phyloP scores from a whole-genome alignment of 2,797 vertebrate genomes.

The Sebastes taczanowskii region DNA sequence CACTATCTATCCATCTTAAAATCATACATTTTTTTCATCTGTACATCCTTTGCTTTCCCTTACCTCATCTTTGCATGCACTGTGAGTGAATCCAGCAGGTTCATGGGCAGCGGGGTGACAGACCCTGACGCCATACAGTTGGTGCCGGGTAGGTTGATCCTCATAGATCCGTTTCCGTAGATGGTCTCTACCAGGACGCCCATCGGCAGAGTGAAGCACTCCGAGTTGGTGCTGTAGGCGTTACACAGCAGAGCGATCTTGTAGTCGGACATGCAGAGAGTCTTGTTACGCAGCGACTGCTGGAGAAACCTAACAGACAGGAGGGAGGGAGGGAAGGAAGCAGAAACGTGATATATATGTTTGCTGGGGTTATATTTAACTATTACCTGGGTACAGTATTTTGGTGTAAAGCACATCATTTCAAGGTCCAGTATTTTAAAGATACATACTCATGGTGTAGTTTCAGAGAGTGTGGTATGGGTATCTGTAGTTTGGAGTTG shows the following conservation, averaged over 20 bases:
- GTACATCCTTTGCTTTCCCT: background rate
- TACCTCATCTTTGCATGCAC: constrained; percentile 99
- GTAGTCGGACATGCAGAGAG: constrained; percentile 97
- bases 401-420: background rate
- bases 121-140: constrained; percentile 95
- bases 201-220: constrained; percentile 98
- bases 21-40: background rate
- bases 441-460: constrained; percentile 92
- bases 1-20: background rate
- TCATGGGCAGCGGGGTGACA: constrained; percentile 95
- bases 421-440: background rate
- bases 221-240: constrained; percentile 98
- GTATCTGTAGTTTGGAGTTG: constrained; percentile 96
- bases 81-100: constrained; percentile 96
- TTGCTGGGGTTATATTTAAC: background rate
- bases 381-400: background rate
- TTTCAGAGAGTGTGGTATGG: constrained; percentile 97
- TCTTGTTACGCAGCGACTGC: constrained; percentile 96
- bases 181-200: constrained; percentile 98
- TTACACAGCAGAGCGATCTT: constrained; percentile 98
- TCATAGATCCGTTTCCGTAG: constrained; percentile 95
- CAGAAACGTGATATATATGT: background rate
- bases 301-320: constrained; percentile 89
- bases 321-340: no score
- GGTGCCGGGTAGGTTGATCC: constrained; percentile 92